Evolutionary conservation across 2,113 vertebrate species (phyloP).

Genomic region (Eulemur macaco): DNA sequence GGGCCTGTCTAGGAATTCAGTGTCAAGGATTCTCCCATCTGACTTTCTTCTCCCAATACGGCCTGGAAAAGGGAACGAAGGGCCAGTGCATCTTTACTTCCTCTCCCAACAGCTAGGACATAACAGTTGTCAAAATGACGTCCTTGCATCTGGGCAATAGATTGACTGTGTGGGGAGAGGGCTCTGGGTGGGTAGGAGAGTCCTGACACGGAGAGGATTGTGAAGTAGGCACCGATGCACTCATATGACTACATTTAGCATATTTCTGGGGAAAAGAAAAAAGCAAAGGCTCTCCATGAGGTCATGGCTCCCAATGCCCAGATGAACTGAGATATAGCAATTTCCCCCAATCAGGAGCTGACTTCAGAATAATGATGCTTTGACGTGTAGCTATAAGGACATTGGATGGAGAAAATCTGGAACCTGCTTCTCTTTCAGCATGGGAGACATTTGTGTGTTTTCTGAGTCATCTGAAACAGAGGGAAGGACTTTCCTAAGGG

Average conservation of each 20-base stretch:
- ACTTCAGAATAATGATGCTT: neutral
- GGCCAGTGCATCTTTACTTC: neutral
- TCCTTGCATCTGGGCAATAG: neutral
- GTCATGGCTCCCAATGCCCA: neutral
- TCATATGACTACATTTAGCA: neutral
- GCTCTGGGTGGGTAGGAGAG: no score
- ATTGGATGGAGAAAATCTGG: constrained; percentile 4
- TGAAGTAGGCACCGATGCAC: neutral
- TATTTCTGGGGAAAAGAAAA: neutral
- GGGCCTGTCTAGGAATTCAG: neutral
- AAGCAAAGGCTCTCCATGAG: neutral
- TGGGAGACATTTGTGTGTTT: constrained; percentile 34
- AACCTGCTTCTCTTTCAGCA: neutral
- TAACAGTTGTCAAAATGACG: rapidly evolving
- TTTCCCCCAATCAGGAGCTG: neutral
- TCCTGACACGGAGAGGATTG: neutral
- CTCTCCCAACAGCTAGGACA: neutral
- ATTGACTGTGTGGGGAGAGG: neutral
- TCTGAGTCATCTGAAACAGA: constrained; percentile 54
- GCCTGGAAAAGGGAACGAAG: neutral
- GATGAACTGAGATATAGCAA: neutral
- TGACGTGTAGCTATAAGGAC: neutral
- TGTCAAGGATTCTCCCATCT: neutral
- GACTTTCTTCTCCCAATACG: neutral
- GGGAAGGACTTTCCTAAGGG: neutral